These are phyloP conservation scores for Tuberolachnus salignus DNA, from an alignment of 2,888 invertebrate genomes.

Conservation along the genomic window DNA sequence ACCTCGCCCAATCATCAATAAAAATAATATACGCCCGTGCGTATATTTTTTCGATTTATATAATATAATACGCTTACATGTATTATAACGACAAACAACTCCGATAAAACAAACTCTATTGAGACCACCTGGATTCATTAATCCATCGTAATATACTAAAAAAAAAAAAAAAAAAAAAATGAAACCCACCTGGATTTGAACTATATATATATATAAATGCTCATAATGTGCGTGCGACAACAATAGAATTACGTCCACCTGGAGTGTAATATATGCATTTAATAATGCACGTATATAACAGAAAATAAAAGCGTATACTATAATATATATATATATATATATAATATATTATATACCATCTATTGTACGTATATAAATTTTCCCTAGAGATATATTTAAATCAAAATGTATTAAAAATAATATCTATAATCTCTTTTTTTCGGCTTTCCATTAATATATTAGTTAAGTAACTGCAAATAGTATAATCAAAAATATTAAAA, in stretches of 20 bases:
- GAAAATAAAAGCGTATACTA: slow-evolving; percentile 25
- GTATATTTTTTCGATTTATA: background rate
- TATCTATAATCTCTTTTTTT: slow-evolving; percentile 5
- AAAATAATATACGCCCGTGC: background rate
- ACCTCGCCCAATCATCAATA: background rate
- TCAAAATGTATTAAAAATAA: slow-evolving; percentile 30
- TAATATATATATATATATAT: too few relatives aligned
- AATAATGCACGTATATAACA: slow-evolving; percentile 5
- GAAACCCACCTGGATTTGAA: slow-evolving; percentile 48
- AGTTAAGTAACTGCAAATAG: too few relatives aligned
- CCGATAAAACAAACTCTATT: slow-evolving; percentile 18
- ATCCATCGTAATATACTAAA: slow-evolving; percentile 29
- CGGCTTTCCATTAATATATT: background rate
- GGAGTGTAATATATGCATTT: slow-evolving; percentile 50
- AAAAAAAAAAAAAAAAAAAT: slow-evolving; percentile 44
- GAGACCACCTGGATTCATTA: slow-evolving; percentile 30
- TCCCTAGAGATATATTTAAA: slow-evolving; percentile 13
- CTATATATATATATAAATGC: slow-evolving; percentile 44
- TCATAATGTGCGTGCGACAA: slow-evolving; percentile 46
- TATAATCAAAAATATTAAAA: background rate
- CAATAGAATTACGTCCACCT: slow-evolving; percentile 49
- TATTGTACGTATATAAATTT: slow-evolving; percentile 34
- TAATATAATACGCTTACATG: too few relatives aligned
- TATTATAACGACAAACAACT: too few relatives aligned
- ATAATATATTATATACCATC: slow-evolving; percentile 5